phyloP scores from a whole-genome alignment of 23 tunicate species.

The Corella eumyota region DNA sequence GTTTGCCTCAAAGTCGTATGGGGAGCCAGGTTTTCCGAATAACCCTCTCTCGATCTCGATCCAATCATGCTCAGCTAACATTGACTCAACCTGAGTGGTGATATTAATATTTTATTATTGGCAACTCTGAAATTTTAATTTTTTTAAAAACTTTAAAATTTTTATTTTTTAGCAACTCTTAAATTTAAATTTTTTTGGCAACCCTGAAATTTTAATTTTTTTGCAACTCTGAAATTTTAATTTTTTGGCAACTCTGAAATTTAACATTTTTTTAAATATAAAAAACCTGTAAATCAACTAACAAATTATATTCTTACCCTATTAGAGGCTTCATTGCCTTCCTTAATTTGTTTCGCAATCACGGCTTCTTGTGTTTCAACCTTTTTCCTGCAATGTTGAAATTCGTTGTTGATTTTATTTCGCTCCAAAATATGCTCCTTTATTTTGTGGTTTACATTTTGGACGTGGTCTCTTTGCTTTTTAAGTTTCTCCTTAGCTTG shows the following conservation, averaged over 20 bases:
- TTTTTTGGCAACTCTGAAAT: too few relatives aligned
- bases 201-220: too few relatives aligned
- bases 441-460: conserved; percentile 25
- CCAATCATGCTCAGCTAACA: conserved; percentile 79
- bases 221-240: too few relatives aligned
- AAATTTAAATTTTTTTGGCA: too few relatives aligned
- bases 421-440: conserved; percentile 10
- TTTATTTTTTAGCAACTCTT: too few relatives aligned
- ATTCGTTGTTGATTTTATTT: conserved; percentile 4
- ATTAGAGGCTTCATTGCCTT: conserved; percentile 54
- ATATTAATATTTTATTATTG: too few relatives aligned
- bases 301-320: conserved; percentile 17
- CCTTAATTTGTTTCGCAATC: conserved; percentile 44
- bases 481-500: conserved; percentile 32
- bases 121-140: too few relatives aligned
- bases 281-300: too few relatives aligned
- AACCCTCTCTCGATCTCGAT: conserved; percentile 47
- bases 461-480: conserved; percentile 60
- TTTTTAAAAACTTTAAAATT: too few relatives aligned
- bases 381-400: conserved; percentile 4
- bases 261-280: too few relatives aligned
- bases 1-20: conserved; percentile 70
- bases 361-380: conserved; percentile 27
- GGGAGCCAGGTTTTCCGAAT: conserved; percentile 58
- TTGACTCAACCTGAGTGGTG: conserved; percentile 8